These are phyloP conservation scores for Piaya cayana DNA, from an alignment of 2,113 vertebrate genomes.

Conservation along the genomic window DNA sequence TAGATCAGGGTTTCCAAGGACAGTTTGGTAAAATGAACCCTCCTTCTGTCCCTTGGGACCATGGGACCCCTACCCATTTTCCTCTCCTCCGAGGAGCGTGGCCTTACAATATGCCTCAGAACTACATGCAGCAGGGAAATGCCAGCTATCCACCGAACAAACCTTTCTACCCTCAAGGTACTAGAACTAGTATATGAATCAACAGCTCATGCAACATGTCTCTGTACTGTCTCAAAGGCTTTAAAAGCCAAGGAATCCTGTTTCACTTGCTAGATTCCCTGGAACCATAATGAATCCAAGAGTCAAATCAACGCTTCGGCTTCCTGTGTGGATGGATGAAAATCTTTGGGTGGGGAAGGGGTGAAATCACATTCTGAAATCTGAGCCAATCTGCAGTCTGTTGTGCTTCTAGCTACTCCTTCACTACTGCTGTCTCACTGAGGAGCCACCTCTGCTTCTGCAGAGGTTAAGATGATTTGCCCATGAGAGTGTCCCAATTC, in stretches of 20 bases:
- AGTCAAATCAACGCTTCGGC: not conserved
- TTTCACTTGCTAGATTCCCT: not conserved
- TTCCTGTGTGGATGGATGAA: not conserved
- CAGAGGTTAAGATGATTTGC: not conserved
- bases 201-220: slow-evolving; percentile 60
- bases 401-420: not conserved
- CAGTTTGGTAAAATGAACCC: slow-evolving; percentile 86
- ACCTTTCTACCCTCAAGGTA: slow-evolving; percentile 91
- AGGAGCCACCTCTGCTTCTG: not conserved
- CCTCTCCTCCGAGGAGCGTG: slow-evolving; percentile 89
- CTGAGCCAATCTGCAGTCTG: not conserved
- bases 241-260: slow-evolving; percentile 45
- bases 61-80: slow-evolving; percentile 84
- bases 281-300: not conserved
- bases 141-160: slow-evolving; percentile 88
- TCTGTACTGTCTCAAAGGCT: slow-evolving; percentile 60
- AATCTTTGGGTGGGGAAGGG: slow-evolving; percentile 51
- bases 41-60: slow-evolving; percentile 89
- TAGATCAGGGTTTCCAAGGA: slow-evolving; percentile 90
- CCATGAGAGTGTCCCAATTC: not conserved
- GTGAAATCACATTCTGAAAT: not conserved
- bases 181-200: slow-evolving; percentile 58
- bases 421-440: not conserved
- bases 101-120: slow-evolving; percentile 93
- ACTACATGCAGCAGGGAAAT: slow-evolving; percentile 92